A percentile compares a stretch with the other conserved stretches of the same genome.
Evolutionary conservation across 2,888 invertebrate species (phyloP).

Genomic region (Pandemis corylana): DNA sequence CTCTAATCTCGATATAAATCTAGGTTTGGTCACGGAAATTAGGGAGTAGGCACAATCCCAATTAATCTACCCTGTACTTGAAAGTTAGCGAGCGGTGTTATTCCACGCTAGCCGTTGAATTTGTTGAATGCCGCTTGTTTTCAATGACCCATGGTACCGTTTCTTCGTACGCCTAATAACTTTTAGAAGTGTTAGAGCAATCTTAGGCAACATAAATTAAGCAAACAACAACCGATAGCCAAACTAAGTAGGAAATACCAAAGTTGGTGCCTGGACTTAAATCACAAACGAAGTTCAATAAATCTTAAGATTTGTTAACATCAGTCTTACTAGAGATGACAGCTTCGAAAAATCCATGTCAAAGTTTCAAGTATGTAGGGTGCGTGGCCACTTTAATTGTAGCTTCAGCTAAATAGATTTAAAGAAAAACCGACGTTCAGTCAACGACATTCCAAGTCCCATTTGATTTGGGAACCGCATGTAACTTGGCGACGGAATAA

Average conservation of each 20-base stretch:
- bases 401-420: constrained; percentile 13
- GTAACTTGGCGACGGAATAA: constrained; percentile 61
- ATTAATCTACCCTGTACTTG: constrained; percentile 42
- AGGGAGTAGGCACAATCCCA: constrained; percentile 49
- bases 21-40: constrained; percentile 52
- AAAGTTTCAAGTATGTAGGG: constrained; percentile 35
- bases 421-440: constrained; percentile 31
- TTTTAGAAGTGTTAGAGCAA: not conserved
- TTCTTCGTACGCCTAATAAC: not conserved
- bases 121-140: constrained; percentile 3
- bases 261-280: not conserved
- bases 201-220: not conserved
- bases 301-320: constrained; percentile 23
- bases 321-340: constrained; percentile 30
- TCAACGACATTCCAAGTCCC: constrained; percentile 21
- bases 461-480: constrained; percentile 51
- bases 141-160: not conserved
- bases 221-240: not conserved
- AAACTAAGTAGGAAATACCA: not conserved
- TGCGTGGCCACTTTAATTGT: constrained; percentile 1
- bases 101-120: not conserved
- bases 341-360: constrained; percentile 22
- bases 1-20: constrained; percentile 51
- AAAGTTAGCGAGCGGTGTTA: constrained; percentile 9
- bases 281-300: constrained; percentile 7